These are phyloP conservation scores for Oreotragus oreotragus DNA, from an alignment of 2,113 vertebrate species.

Conservation along the genomic window DNA sequence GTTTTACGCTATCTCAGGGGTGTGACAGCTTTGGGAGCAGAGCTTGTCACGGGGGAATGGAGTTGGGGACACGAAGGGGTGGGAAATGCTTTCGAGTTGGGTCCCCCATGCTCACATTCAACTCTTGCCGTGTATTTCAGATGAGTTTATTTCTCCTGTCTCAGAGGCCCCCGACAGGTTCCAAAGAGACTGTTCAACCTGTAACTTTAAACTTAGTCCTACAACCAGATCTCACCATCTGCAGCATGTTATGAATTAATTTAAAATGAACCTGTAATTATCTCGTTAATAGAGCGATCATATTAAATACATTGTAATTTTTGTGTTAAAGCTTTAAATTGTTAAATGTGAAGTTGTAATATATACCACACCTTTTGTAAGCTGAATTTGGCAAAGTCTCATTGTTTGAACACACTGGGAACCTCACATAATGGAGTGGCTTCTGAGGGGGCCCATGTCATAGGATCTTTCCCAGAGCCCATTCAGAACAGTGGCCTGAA, in stretches of 20 bases:
- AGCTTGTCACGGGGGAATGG: not conserved
- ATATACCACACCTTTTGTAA: not conserved
- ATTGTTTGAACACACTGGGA: not conserved
- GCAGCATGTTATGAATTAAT: slow-evolving; percentile 64
- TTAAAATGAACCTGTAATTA: slow-evolving; percentile 66
- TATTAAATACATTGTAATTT: slow-evolving; percentile 61
- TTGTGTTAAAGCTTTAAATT: slow-evolving; percentile 58
- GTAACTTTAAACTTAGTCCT: not conserved
- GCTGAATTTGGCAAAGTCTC: not conserved
- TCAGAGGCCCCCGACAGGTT: not conserved
- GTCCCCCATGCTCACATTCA: not conserved
- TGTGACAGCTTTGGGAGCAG: not conserved
- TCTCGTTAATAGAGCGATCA: slow-evolving; percentile 63
- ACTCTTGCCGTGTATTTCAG: not conserved
- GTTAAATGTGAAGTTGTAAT: slow-evolving; percentile 37
- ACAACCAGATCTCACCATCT: slow-evolving; percentile 51
- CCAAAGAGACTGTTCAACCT: not conserved
- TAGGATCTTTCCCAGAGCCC: not conserved
- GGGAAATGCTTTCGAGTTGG: not conserved
- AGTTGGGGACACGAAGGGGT: accelerated
- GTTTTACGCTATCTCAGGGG: not conserved
- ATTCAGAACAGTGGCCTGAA: too few species aligned
- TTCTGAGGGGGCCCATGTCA: not conserved
- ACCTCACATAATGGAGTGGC: not conserved
- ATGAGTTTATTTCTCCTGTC: not conserved